Conservation (phyloP, 2,113 vertebrate species). For the Mionectes macconnelli region DNA sequence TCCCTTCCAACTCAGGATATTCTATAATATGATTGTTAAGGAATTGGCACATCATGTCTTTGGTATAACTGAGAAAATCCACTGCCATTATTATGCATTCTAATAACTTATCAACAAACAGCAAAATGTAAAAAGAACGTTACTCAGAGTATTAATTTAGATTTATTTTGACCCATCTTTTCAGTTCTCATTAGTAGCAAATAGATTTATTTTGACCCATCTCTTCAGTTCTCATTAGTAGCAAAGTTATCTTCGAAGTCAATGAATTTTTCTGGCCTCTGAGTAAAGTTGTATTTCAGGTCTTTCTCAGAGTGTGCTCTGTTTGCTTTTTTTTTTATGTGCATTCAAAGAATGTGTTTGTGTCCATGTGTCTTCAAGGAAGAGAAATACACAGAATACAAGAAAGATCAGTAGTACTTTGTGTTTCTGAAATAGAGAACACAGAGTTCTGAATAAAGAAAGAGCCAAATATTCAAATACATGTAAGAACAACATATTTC, state of each 20-base stretch:
- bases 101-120: neutral
- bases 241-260: neutral
- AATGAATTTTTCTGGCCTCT: neutral
- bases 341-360: neutral
- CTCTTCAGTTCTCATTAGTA: neutral
- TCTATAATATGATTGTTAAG: neutral
- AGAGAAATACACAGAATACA: neutral
- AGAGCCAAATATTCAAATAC: neutral
- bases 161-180: neutral
- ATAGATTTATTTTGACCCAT: neutral
- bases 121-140: rapidly evolving
- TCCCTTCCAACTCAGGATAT: neutral
- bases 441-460: neutral
- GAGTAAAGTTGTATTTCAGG: neutral
- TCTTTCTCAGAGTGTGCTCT: neutral
- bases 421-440: neutral
- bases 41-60: neutral
- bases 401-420: neutral
- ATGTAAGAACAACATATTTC: neutral
- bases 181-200: too few relatives aligned
- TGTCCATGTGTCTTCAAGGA: neutral
- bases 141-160: neutral
- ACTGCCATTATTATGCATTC: neutral
- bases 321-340: neutral
- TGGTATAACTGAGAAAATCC: neutral